Base-by-base conservation (phyloP, 2,888 invertebrate species). In the Octodonta nipae region DNA sequence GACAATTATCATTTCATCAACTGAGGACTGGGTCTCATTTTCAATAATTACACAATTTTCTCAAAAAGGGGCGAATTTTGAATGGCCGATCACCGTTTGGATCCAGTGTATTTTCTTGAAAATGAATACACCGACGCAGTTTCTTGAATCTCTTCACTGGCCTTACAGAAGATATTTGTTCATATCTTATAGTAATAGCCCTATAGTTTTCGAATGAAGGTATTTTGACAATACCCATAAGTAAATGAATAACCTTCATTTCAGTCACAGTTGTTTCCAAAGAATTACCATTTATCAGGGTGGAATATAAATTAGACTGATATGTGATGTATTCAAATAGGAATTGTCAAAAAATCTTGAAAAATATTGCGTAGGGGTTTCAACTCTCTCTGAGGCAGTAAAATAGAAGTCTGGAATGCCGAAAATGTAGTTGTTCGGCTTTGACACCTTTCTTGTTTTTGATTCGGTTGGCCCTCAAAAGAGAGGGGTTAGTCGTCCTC, bases 121-220 rank as follows among this genome's bases (percentile, higher is more conserved):
- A 35, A 22, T 33, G 30, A 26, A 35, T 26, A 7, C 32, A 17
- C 15, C 34, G 20, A 7, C 32, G 12, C 13, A 35, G 15, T 28
- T 32, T 29, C 34, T 35, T 30, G 22, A 38, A 33, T 31, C 33
- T 5, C 25, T 38, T 38, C 13, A 33, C 30, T 7, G 38, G 34
- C 35, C 36, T 38, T n/a, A 28, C 31, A 36, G 20, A 15, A 27
- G 29, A 32, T 29, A 33, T 20, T 5, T 10, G 29, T 10, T 16
- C 22, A 15, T 32, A 30, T 31, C 37, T 25, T 28, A 29, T 36
- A 15, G 15, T 16, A 12, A 22, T 10, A 11, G 30, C 14, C 30
- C 37, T 30, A 13, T 37, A 34, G 22, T 34, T 34, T 25, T 37
- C 37, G 15, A 24, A 27, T 14, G 34, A 37, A 14, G 34, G 37